phyloP scores from a whole-genome alignment of 2,113 vertebrate species.

The Fregetta grallaria region DNA sequence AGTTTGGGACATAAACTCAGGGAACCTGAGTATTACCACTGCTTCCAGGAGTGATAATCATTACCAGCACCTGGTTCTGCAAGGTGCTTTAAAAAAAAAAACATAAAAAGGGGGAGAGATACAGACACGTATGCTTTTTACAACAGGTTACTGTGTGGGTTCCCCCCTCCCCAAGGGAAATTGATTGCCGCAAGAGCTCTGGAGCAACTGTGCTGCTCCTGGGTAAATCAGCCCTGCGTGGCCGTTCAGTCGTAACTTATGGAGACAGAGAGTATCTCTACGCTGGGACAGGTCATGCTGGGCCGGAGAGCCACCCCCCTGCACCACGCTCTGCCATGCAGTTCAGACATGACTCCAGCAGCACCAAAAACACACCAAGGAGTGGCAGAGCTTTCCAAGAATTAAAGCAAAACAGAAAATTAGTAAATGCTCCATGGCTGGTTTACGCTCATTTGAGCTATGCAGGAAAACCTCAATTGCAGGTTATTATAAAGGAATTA shows the following conservation, averaged over 20 bases:
- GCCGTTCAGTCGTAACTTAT: rapidly evolving
- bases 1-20: neutral
- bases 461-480: neutral
- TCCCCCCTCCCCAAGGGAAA: neutral
- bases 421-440: neutral
- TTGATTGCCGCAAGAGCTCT: neutral
- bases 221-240: neutral
- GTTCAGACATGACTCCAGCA: neutral
- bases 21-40: neutral
- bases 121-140: neutral
- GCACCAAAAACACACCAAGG: neutral
- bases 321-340: neutral
- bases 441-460: neutral
- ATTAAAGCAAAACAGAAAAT: neutral
- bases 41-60: neutral
- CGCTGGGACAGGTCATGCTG: neutral
- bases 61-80: neutral
- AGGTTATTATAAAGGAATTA: slow-evolving; percentile 3
- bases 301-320: neutral
- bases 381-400: neutral
- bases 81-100: neutral
- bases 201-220: neutral
- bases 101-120: neutral
- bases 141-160: neutral
- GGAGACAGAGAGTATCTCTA: neutral